Conservation (phyloP, 2,888 invertebrate species). For the Blera fallax region DNA sequence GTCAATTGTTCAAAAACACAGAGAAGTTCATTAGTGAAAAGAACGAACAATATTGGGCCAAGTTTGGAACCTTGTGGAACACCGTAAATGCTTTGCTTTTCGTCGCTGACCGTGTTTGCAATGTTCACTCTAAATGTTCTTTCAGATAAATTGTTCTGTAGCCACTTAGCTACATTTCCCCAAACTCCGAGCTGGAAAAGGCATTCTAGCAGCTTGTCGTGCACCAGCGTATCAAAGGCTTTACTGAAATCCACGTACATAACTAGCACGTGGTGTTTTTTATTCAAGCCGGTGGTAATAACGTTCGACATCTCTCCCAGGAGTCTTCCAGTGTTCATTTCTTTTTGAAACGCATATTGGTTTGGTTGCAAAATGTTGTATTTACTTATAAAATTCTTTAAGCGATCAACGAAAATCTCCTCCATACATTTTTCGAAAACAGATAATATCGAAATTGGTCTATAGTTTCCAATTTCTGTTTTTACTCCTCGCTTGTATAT, state of each 20-base stretch:
- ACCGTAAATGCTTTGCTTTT: too few species aligned
- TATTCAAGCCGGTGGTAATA: neutral
- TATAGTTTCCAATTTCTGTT: neutral
- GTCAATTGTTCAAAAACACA: too few species aligned
- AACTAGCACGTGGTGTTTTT: neutral
- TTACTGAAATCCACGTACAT: neutral
- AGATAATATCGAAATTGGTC: slow-evolving; percentile 6
- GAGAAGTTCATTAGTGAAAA: too few species aligned
- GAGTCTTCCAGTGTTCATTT: neutral
- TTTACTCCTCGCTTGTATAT: neutral
- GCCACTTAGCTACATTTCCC: too few species aligned
- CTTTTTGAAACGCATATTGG: neutral
- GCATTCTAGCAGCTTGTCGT: neutral
- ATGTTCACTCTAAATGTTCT: neutral
- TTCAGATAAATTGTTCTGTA: too few species aligned
- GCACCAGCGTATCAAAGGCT: neutral
- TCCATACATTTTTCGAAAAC: neutral
- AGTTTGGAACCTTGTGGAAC: too few species aligned
- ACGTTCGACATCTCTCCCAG: neutral
- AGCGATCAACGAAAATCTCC: neutral
- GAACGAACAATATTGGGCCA: too few species aligned
- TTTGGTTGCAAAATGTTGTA: too few species aligned
- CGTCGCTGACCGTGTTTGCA: neutral
- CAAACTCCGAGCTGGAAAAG: neutral
- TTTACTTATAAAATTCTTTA: neutral